Percentiles rank a stretch among this genome's conserved stretches.
phyloP scores from a whole-genome alignment of 1,140 invertebrate species.

The Tachypleus tridentatus region DNA sequence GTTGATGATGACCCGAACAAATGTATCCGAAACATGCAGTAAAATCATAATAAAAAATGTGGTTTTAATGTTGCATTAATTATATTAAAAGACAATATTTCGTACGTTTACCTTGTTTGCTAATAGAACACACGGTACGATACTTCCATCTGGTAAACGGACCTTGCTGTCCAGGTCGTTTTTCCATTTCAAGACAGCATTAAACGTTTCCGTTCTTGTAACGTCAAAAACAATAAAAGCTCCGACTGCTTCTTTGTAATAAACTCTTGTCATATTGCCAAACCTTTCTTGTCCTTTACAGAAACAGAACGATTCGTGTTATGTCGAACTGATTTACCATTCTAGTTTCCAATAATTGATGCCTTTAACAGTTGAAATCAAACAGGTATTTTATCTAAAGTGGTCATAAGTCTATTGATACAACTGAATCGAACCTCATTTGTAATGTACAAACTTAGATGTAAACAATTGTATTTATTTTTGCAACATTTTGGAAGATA shows the following conservation, averaged over 20 bases:
- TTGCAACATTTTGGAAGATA: no score
- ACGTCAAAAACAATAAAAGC: constrained; percentile 98
- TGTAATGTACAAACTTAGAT: no score
- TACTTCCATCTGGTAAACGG: constrained; percentile 78
- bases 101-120: constrained; percentile 73
- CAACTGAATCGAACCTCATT: no score
- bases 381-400: background rate
- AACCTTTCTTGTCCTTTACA: constrained; percentile 84
- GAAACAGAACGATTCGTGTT: no score
- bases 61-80: no score
- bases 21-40: no score
- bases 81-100: no score
- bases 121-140: constrained; percentile 88
- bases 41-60: constrained; percentile 15
- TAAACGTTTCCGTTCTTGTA: constrained; percentile 79
- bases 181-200: constrained; percentile 96
- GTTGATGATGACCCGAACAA: no score
- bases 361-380: background rate
- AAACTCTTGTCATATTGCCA: constrained; percentile 98
- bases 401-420: no score
- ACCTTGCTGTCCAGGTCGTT: constrained; percentile 94
- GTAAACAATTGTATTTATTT: no score
- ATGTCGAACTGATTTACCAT: no score
- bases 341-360: background rate
- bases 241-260: constrained; percentile 99